Evolutionary conservation across 2,888 invertebrate genomes (phyloP), one percentile per base, ranked within the genome.

Genomic region (Drosophila merina): DNA sequence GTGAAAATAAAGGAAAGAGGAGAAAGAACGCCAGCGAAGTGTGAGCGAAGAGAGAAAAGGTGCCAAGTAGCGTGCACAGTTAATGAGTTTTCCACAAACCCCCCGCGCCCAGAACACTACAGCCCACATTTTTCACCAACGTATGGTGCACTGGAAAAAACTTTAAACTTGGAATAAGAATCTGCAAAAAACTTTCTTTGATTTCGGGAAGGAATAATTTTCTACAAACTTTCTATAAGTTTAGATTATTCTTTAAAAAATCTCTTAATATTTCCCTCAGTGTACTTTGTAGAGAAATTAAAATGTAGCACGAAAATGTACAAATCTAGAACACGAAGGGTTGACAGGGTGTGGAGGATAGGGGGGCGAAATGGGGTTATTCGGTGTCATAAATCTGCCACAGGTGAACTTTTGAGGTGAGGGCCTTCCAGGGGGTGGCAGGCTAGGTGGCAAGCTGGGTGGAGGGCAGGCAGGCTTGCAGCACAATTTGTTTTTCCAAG

Each of bases 11-110:
- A 51, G 33, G 20, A 9, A 52, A 52, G 45, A 48, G 49, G 48
- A 44, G n/a, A 31, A 58, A 50, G 58, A 25, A 44, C 42, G 49
- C 28, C 20, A 50, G 57, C 56, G 31, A 45, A 33, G 58, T 44
- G 51, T 25, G 26, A 52, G 57, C 50, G 48, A 36, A 33, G 58
- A 45, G 44, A 66, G 59, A 52, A 86, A 82, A 88, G 84, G 86
- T 88, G 84, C 84, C 86, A 84, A 88, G 84, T 86, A 76, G 84
- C 88, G 84, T 88, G 86, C 86, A 78, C 86, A 83, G 88, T 88
- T 84, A 84, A 84, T 88, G 84, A 84, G 86, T 84, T 88, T 86
- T 86, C 77, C 79, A 79, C 66, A 62, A 62, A 56, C 50, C 62
- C 40, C 56, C 36, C 20, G n/a, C 14, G 14, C 20, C 20, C 2